Base-by-base conservation (phyloP, 2,888 invertebrate genomes). In the Didymodactylos carnosus region DNA sequence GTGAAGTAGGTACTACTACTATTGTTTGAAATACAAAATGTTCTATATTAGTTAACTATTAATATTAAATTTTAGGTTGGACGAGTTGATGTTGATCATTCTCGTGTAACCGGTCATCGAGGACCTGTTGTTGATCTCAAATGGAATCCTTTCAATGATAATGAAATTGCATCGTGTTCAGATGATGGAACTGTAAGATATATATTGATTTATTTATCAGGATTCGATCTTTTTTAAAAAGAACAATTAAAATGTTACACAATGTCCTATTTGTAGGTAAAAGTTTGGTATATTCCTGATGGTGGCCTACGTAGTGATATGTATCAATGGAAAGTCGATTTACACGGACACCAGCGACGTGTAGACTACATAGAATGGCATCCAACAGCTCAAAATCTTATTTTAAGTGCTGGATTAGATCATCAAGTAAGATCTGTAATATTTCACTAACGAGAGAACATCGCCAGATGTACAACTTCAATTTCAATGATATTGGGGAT, bases 111-210 rank as follows among this genome's bases (percentile, higher is more conserved):
- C n/a, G 94, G 94, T n/a, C 94, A 95, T 85, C 88, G 89, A 77
- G 91, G 91, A 76, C 90, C 92, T 73, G 92, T 94, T 73, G 85
- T 92, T 79, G 93, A 94, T 84, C 89, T 94, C 78, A 91, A 92
- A 81, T 95, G 93, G 93, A 92, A 92, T 84, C 94, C 94, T 39
- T 94, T 94, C 86, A 92, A 95, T 84, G 94, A 95, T 85, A 91
- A 94, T 84, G 88, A 94, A 80, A 92, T 94, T 79, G 94, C 94
- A 13, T 92, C 92, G 73, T 91, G 91, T 81, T 92, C 93, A 75
- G 94, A 94, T 83, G 94, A 95, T 85, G 91, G 92, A 84, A 91
- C 93, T 78, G 91, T 92, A n/a, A n/a, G n/a, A n/a, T n/a, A n/a
- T n/a, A n/a, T n/a, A n/a, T n/a, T n/a, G n/a, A n/a, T n/a, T n/a